phyloP scores from a whole-genome alignment of 2,113 vertebrate genomes.

The Zosterops hypoxanthus region DNA sequence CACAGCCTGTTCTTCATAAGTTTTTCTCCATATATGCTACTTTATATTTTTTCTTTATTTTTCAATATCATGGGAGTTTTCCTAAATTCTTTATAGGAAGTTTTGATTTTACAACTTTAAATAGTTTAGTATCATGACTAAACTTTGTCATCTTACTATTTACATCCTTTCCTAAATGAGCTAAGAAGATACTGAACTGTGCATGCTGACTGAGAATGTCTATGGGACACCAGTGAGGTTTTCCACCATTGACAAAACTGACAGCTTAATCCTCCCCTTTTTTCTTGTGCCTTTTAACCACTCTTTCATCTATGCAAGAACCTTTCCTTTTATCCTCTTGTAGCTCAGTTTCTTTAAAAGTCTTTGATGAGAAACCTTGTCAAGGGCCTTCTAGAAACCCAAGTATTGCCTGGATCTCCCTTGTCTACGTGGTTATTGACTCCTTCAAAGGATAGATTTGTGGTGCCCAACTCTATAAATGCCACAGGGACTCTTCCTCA shows the following conservation, averaged over 20 bases:
- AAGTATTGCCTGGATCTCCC: background rate
- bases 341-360: conserved; percentile 13
- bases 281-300: conserved; percentile 24
- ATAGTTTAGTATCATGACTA: background rate
- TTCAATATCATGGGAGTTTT: background rate
- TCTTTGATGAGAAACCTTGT: conserved; percentile 46
- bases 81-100: background rate
- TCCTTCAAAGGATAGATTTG: conserved; percentile 33
- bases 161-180: background rate
- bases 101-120: background rate
- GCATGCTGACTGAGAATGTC: background rate
- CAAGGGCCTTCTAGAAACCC: conserved; percentile 19
- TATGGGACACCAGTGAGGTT: background rate
- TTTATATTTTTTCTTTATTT: background rate
- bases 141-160: background rate
- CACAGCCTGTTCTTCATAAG: background rate
- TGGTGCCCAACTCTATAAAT: conserved; percentile 7
- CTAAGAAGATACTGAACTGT: background rate
- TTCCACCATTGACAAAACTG: background rate
- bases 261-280: conserved; percentile 33
- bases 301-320: conserved; percentile 38
- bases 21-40: background rate
- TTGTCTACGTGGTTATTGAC: background rate
- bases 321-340: conserved; percentile 18
- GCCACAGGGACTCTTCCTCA: background rate